Evolutionary conservation across 2,888 invertebrate species (phyloP).

Genomic region (Tanaodytes sp.): DNA sequence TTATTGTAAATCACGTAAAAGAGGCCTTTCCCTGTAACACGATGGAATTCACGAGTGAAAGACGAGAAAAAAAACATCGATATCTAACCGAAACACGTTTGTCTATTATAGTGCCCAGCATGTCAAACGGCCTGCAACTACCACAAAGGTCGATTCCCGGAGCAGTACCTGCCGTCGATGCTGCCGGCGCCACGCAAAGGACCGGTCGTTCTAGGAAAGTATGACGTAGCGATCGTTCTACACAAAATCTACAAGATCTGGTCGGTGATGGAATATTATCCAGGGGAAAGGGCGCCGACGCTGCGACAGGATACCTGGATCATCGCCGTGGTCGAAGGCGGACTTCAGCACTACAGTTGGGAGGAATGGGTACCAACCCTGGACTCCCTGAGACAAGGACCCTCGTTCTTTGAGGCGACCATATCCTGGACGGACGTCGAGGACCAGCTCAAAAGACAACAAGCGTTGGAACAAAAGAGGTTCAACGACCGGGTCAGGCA

Average conservation of each 20-base stretch:
- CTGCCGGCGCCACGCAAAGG: constrained; percentile 66
- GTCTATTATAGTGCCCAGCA: constrained; percentile 64
- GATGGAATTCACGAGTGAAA: too few relatives aligned
- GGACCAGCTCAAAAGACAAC: constrained; percentile 62
- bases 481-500: constrained; percentile 67
- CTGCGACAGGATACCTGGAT: constrained; percentile 67
- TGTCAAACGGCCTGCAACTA: constrained; percentile 67
- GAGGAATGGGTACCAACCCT: constrained; percentile 68
- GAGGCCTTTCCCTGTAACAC: too few relatives aligned
- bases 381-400: constrained; percentile 66
- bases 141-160: constrained; percentile 63
- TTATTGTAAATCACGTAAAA: too few relatives aligned
- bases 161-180: constrained; percentile 67
- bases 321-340: constrained; percentile 65
- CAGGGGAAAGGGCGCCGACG: constrained; percentile 60
- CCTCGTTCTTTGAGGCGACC: constrained; percentile 66
- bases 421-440: constrained; percentile 68
- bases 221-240: constrained; percentile 68
- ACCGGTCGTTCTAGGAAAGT: constrained; percentile 62
- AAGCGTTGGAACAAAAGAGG: constrained; percentile 62
- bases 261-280: constrained; percentile 64
- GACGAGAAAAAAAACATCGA: too few relatives aligned
- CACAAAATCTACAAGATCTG: constrained; percentile 63
- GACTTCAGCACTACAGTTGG: constrained; percentile 64
- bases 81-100: constrained; percentile 20